A percentile compares a stretch with the other conserved stretches of the same genome.
phyloP scores from a whole-genome alignment of 1,140 invertebrate species.

The Zeugodacus cucurbitae region DNA sequence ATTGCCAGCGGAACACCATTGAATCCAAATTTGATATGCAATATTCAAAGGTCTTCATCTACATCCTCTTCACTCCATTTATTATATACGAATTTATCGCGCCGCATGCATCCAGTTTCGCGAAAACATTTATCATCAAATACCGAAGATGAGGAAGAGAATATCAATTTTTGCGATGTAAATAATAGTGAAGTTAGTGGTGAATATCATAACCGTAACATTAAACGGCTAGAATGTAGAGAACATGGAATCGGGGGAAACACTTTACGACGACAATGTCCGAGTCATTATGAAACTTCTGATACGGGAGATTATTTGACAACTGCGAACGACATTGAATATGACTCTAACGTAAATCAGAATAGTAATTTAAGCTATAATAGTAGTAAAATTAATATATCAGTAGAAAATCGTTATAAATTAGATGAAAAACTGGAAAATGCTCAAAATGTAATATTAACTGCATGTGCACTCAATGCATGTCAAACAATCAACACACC shows the following conservation, averaged over 20 bases:
- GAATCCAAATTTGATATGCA: conserved; percentile 1
- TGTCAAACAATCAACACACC: not conserved
- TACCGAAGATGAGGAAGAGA: conserved; percentile 56
- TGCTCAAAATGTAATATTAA: conserved; percentile 43
- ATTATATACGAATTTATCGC: conserved; percentile 58
- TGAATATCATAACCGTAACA: conserved; percentile 60
- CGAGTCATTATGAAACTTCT: conserved; percentile 63
- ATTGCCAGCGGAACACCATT: conserved; percentile 52
- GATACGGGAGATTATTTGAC: conserved; percentile 61
- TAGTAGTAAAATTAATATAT: conserved; percentile 63
- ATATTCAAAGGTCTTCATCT: conserved; percentile 57
- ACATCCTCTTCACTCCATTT: conserved; percentile 58
- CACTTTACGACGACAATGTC: conserved; percentile 47
- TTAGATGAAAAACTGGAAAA: conserved; percentile 43
- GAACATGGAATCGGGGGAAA: conserved; percentile 40
- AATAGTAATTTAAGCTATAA: conserved; percentile 65
- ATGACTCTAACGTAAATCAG: conserved; percentile 61
- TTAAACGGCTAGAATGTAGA: conserved; percentile 47
- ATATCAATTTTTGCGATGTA: conserved; percentile 63
- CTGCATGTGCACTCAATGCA: not conserved
- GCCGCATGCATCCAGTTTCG: conserved; percentile 47
- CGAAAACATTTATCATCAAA: conserved; percentile 53
- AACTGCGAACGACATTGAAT: conserved; percentile 57
- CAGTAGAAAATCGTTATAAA: conserved; percentile 50
- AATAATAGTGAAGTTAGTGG: conserved; percentile 59